A percentile compares a stretch with the other conserved stretches of the same genome.
Evolutionary conservation across 2,888 invertebrate genomes (phyloP).

Genomic region (Timema cristinae): DNA sequence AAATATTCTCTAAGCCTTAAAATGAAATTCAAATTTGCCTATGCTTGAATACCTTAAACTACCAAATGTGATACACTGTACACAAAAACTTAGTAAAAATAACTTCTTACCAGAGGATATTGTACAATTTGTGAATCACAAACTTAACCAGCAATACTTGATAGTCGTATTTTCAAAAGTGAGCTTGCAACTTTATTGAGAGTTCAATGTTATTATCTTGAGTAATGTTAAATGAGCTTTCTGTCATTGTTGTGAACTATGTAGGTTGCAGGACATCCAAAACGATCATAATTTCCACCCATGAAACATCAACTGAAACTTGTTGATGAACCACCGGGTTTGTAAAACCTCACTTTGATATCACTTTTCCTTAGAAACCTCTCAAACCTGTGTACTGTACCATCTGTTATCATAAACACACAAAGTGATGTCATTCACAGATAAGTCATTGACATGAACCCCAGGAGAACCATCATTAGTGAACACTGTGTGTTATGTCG

Average conservation of each 20-base stretch:
- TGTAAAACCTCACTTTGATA: neutral
- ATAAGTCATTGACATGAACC: neutral
- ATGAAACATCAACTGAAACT: conserved; percentile 12
- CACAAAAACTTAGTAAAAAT: neutral
- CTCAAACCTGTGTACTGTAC: neutral
- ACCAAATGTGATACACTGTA: neutral
- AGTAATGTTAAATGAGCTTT: conserved; percentile 7
- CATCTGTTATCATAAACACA: conserved; percentile 9
- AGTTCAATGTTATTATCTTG: conserved; percentile 10
- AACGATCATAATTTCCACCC: conserved; percentile 1
- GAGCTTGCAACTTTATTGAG: neutral
- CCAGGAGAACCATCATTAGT: neutral
- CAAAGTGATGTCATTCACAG: neutral
- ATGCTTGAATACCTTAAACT: no score
- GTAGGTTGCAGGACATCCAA: neutral
- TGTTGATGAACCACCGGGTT: conserved; percentile 6
- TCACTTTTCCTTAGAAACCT: conserved; percentile 7
- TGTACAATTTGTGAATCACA: neutral
- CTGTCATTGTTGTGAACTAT: conserved; percentile 2
- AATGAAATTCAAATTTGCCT: no score
- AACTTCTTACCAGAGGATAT: neutral
- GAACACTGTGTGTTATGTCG: neutral
- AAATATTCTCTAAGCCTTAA: no score
- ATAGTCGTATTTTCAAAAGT: neutral
- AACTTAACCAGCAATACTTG: no score